Percentiles rank a stretch among this genome's conserved stretches.
These are phyloP conservation scores for Blera fallax DNA, from an alignment of 2,888 invertebrate genomes.

Conservation along the genomic window DNA sequence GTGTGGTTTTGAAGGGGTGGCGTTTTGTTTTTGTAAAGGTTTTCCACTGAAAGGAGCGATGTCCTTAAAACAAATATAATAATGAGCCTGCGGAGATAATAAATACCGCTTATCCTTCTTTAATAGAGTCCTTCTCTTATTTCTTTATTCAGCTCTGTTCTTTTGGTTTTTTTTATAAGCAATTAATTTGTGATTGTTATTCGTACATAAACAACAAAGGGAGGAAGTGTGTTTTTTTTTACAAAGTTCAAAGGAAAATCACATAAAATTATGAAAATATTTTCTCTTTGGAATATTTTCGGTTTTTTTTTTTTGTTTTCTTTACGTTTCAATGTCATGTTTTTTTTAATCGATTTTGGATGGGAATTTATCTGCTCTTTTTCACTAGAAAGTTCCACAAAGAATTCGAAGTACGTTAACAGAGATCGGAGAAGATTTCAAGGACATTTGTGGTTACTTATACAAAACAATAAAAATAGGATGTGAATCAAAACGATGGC, in stretches of 20 bases:
- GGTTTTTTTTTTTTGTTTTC: neutral
- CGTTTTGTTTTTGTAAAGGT: neutral
- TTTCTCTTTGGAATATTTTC: neutral
- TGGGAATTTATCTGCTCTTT: neutral
- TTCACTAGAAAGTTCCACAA: neutral
- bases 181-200: conserved; percentile 19
- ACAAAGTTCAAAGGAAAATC: conserved; percentile 1
- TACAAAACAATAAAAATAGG: neutral
- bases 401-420: neutral
- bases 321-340: neutral
- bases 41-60: neutral
- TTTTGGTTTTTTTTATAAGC: conserved; percentile 24
- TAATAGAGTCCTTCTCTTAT: too few relatives aligned
- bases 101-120: neutral
- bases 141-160: too few relatives aligned
- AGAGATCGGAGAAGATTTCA: neutral
- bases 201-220: neutral
- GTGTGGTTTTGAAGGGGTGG: neutral
- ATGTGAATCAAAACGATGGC: too few relatives aligned
- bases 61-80: neutral
- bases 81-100: neutral
- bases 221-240: neutral
- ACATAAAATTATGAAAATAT: neutral
- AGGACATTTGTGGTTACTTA: neutral
- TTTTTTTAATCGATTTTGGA: neutral